Conservation (phyloP, 1,140 invertebrate species). For the Epicauta chinensis region DNA sequence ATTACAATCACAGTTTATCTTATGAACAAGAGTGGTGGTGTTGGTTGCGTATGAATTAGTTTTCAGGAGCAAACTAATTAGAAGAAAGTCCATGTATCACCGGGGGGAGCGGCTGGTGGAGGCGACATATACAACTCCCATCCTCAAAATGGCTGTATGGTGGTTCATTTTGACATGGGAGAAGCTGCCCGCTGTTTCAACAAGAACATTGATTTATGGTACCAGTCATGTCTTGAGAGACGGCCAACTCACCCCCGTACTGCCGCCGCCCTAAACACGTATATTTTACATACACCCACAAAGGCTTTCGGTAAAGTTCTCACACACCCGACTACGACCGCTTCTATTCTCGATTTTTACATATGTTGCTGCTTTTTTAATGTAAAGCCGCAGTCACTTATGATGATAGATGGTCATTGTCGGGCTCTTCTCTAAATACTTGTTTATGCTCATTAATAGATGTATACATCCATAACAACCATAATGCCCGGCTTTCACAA, state of each 20-base stretch:
- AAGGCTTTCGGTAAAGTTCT: slow-evolving; percentile 10
- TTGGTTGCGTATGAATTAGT: slow-evolving; percentile 34
- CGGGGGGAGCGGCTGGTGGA: slow-evolving; percentile 6
- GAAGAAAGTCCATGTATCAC: slow-evolving; percentile 20
- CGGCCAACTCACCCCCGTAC: too few relatives aligned
- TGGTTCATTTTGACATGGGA: slow-evolving; percentile 21
- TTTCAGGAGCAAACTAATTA: slow-evolving; percentile 36
- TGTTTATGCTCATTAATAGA: slow-evolving; percentile 30
- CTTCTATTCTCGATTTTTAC: slow-evolving; percentile 13
- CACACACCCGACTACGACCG: slow-evolving; percentile 19
- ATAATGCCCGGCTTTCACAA: background rate
- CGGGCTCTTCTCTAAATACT: slow-evolving; percentile 24
- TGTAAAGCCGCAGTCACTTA: slow-evolving; percentile 24
- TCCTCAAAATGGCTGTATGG: slow-evolving; percentile 29
- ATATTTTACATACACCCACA: slow-evolving; percentile 33
- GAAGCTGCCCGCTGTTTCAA: slow-evolving; percentile 27
- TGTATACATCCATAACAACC: too few relatives aligned
- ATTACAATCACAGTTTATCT: slow-evolving; percentile 38
- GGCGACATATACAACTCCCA: background rate
- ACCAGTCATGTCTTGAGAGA: slow-evolving; percentile 5
- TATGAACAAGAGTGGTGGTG: slow-evolving; percentile 11
- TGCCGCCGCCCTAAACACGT: background rate
- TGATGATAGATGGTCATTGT: slow-evolving; percentile 23
- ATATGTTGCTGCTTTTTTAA: slow-evolving; percentile 24
- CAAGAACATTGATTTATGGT: slow-evolving; percentile 29